Percentiles rank a stretch among this genome's conserved stretches.
phyloP scores from a whole-genome alignment of 2,113 vertebrate genomes.

The Pseudopodoces humilis region DNA sequence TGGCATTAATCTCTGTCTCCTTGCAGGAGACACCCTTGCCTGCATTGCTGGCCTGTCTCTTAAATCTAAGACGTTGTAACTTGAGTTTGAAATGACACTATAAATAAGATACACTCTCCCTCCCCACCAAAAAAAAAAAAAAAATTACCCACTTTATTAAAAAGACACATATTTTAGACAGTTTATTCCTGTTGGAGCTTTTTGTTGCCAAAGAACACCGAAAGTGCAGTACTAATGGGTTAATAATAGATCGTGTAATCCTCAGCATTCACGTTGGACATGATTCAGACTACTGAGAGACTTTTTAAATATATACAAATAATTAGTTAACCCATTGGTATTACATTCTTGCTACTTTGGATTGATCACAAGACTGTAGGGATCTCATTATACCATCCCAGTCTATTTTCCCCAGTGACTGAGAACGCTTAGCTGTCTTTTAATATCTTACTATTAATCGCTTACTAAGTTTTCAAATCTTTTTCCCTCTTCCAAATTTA shows the following conservation, averaged over 20 bases:
- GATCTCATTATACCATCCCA: constrained; percentile 60
- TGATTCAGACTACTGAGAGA: constrained; percentile 45
- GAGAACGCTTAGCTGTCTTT: constrained; percentile 53
- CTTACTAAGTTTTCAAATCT: constrained; percentile 45
- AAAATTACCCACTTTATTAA: constrained; percentile 29
- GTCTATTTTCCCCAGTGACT: constrained; percentile 53
- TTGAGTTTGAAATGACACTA: constrained; percentile 75
- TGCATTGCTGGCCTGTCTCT: constrained; percentile 83
- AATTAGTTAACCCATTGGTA: constrained; percentile 67
- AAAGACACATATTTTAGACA: constrained; percentile 35
- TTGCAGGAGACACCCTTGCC: constrained; percentile 84
- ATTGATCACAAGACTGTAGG: constrained; percentile 67
- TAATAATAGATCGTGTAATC: constrained; percentile 40
- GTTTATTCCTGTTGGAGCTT: constrained; percentile 15
- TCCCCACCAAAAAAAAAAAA: background rate
- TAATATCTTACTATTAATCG: constrained; percentile 58
- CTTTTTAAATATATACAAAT: constrained; percentile 59
- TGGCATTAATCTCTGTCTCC: constrained; percentile 93
- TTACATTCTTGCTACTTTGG: constrained; percentile 48
- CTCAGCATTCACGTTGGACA: constrained; percentile 13
- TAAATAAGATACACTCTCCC: constrained; percentile 63
- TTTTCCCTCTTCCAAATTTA: constrained; percentile 48
- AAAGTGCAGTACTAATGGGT: background rate
- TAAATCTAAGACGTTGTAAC: constrained; percentile 77
- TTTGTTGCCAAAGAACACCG: background rate